Percentiles rank a stretch among this genome's conserved stretches.
phyloP scores from a whole-genome alignment of 2,113 vertebrate species.

The Corydoras sp. region DNA sequence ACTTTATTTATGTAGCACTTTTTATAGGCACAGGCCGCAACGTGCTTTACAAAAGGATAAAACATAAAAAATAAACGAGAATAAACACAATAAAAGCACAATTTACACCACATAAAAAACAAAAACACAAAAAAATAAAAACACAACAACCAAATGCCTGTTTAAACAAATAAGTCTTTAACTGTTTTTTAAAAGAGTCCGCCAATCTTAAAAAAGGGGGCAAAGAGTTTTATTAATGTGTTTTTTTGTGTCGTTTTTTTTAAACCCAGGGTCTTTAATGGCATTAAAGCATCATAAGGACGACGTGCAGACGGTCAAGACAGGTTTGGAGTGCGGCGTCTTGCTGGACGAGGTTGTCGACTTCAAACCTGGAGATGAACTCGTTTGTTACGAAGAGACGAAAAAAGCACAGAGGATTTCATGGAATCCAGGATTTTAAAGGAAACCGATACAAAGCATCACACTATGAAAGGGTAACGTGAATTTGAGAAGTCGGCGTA shows the following conservation, averaged over 20 bases:
- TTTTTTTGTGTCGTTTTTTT: neutral
- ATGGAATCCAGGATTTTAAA: slow-evolving; percentile 90
- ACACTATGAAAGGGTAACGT: neutral
- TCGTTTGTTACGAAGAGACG: slow-evolving; percentile 78
- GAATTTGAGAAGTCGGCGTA: neutral
- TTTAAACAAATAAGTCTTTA: no score
- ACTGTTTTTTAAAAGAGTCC: no score
- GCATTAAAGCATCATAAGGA: slow-evolving; percentile 88
- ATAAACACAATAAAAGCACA: no score
- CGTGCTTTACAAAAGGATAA: no score
- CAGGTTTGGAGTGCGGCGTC: slow-evolving; percentile 88
- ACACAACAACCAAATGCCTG: no score
- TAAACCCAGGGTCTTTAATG: slow-evolving; percentile 66
- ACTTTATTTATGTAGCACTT: no score
- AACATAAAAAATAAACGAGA: no score
- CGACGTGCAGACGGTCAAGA: slow-evolving; percentile 73
- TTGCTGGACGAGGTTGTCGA: slow-evolving; percentile 67
- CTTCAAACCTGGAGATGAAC: slow-evolving; percentile 72
- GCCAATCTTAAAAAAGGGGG: no score
- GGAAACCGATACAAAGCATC: neutral
- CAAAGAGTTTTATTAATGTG: neutral
- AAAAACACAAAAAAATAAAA: no score
- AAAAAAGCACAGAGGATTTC: slow-evolving; percentile 64
- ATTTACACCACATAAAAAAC: no score
- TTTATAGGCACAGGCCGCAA: no score